Percentiles rank a stretch among this genome's conserved stretches.
Evolutionary conservation across 2,888 invertebrate genomes (phyloP).

Genomic region (Heliconius sara): DNA sequence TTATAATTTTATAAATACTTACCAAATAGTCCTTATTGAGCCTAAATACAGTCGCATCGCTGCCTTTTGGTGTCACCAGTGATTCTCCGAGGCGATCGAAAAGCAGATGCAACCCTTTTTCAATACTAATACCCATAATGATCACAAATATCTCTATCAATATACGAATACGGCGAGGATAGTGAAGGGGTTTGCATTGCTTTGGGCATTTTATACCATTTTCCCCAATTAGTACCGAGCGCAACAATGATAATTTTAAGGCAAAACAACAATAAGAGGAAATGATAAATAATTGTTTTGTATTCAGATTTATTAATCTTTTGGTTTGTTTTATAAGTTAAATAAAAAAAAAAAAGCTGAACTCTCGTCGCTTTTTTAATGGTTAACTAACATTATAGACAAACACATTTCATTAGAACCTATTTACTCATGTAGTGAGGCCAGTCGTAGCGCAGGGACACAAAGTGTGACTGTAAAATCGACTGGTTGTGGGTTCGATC

Average conservation of each 20-base stretch:
- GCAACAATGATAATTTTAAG: conserved; percentile 49
- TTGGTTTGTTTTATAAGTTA: not conserved
- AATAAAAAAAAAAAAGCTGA: not conserved
- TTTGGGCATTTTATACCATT: conserved; percentile 51
- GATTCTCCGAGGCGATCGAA: conserved; percentile 86
- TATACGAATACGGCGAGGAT: conserved; percentile 71
- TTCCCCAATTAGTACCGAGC: conserved; percentile 48
- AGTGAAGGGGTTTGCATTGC: conserved; percentile 59
- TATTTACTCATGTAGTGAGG: no score
- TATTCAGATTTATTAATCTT: conserved; percentile 1
- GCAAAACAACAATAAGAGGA: conserved; percentile 43
- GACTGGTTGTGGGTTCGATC: no score
- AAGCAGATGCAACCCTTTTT: conserved; percentile 67
- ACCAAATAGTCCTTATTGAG: conserved; percentile 86
- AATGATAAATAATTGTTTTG: conserved; percentile 28
- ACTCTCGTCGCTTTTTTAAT: not conserved
- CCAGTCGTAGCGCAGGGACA: no score
- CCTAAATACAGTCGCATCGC: conserved; percentile 84
- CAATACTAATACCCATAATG: conserved; percentile 4
- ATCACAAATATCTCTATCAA: conserved; percentile 36
- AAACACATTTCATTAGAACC: no score
- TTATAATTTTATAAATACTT: conserved; percentile 59
- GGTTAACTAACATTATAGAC: not conserved
- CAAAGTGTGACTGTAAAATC: no score
- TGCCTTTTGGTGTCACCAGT: conserved; percentile 85